Percentiles rank a stretch among this genome's conserved stretches.
phyloP scores from a whole-genome alignment of 2,113 vertebrate species.

The Procavia capensis region DNA sequence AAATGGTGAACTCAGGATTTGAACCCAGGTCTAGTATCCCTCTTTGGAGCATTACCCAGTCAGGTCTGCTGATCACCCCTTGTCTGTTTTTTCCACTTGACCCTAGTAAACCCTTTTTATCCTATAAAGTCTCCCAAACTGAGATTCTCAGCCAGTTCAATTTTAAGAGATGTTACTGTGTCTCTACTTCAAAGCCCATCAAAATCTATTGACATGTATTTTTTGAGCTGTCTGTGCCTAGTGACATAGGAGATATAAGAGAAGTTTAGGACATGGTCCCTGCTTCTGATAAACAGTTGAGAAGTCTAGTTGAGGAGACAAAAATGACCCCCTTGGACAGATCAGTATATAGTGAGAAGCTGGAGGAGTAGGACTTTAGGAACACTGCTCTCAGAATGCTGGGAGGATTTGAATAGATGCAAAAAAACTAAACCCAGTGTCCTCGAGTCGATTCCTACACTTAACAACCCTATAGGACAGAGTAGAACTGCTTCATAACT shows the following conservation, averaged over 20 bases:
- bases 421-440: too few relatives aligned
- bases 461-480: too few relatives aligned
- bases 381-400: slow-evolving; percentile 20
- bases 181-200: slow-evolving; percentile 38
- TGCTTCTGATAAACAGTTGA: slow-evolving; percentile 5
- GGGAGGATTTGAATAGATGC: neutral
- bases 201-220: neutral
- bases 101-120: slow-evolving; percentile 7
- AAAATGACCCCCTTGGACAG: neutral
- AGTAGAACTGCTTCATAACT: too few relatives aligned
- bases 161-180: slow-evolving; percentile 47
- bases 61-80: neutral
- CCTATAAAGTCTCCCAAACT: slow-evolving; percentile 32
- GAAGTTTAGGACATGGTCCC: slow-evolving; percentile 3
- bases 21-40: neutral
- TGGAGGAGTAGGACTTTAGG: neutral
- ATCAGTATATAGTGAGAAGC: neutral
- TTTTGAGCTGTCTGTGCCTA: neutral
- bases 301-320: slow-evolving; percentile 40
- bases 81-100: neutral
- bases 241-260: neutral
- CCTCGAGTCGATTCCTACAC: too few relatives aligned
- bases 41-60: neutral
- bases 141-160: neutral
- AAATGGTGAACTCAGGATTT: slow-evolving; percentile 1